Conservation (phyloP, 2,113 vertebrate genomes). For the Tamias sibiricus region DNA sequence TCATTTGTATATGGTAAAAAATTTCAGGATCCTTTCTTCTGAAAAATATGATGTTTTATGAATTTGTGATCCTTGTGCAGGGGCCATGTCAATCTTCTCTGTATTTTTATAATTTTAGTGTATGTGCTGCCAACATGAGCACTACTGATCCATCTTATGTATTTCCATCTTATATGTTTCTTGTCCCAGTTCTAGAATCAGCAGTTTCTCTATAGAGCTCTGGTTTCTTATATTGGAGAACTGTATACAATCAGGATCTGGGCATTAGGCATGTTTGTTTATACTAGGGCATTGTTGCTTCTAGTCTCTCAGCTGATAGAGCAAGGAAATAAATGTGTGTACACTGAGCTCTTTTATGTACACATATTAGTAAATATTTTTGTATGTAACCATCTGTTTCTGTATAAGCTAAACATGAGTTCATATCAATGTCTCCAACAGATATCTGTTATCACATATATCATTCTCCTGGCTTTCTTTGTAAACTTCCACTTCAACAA, state of each 20-base stretch:
- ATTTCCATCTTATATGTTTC: neutral
- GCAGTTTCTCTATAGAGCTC: neutral
- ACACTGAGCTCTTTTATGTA: neutral
- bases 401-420: neutral
- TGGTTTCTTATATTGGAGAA: neutral
- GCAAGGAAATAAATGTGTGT: neutral
- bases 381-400: neutral
- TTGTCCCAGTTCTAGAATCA: neutral
- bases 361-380: constrained; percentile 17
- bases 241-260: neutral
- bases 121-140: neutral
- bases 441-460: neutral
- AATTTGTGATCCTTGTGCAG: neutral
- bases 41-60: neutral
- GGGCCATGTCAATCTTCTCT: neutral
- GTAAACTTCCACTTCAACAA: neutral
- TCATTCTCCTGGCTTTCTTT: neutral
- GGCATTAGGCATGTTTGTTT: neutral
- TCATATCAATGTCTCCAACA: neutral
- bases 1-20: too few relatives aligned
- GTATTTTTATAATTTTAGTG: neutral
- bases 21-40: neutral
- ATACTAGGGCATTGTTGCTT: neutral
- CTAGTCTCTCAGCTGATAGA: neutral
- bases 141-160: neutral